Evolutionary conservation across 1,140 invertebrate species (phyloP), one percentile per base, ranked within the genome.

Genomic region (Probaryconus sp.): DNA sequence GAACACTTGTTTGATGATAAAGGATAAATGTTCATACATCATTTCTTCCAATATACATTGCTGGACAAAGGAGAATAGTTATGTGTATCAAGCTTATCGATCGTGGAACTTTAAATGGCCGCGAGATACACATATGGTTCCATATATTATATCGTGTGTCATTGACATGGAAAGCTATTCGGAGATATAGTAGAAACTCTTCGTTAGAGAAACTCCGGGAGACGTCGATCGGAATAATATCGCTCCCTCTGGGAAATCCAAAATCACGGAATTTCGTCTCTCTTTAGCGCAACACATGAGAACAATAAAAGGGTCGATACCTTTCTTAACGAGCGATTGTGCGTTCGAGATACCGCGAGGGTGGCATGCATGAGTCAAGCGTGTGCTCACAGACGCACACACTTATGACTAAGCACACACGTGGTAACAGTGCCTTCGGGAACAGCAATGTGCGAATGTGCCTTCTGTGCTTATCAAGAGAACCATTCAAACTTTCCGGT

Each of bases 241-340:
- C 37, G 24, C 26, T 61, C 51, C 71, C 40, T 40, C 38, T 31
- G 76, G 65, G 61, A 55, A 72, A 61, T 35, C 30, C 64, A 26
- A 72, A 78, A 71, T 71, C 76, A 45, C 64, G 61, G 67, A 65
- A 53, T 65, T 35, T 68, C 65, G 77, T 51, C 58, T 64, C 71
- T 61, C 75, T 76, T 76, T 61, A 67, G 43, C 65, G 21, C 37
- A 45, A 45, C 20, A 33, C 16, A 26, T 53, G 43, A 67, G 69
- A 65, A 73, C 60, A 73, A 65, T 65, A 73, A 73, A 73, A 64
- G 69, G 69, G 53, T 43, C 31, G 61, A 16, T 45, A 21, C 26
- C 68, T 76, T 76, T 63, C 81, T 76, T 78, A 81, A 82, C 78
- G 78, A 79, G 77, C 72, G 74, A 82, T 81, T 79, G 77, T 80